phyloP scores from a whole-genome alignment of 2,113 vertebrate genomes.

The Alexandromys fortis region DNA sequence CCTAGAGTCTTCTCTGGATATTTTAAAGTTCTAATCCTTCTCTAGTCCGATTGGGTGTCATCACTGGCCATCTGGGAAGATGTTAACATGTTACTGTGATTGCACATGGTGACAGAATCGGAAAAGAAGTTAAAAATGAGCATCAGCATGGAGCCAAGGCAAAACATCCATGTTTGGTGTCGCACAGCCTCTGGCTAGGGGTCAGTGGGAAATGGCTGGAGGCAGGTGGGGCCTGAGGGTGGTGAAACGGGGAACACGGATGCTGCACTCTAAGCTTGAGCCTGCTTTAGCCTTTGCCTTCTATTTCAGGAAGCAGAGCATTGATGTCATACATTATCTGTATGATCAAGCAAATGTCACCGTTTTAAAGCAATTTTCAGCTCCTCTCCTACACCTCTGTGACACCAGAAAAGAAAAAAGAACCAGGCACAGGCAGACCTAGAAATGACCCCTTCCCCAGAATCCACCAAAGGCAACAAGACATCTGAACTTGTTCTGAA shows the following conservation, averaged over 20 bases:
- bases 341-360: constrained; percentile 69
- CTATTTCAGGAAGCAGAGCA: constrained; percentile 57
- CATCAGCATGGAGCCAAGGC: constrained; percentile 65
- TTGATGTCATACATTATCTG: constrained; percentile 55
- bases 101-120: constrained; percentile 62
- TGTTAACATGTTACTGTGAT: background rate
- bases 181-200: constrained; percentile 66
- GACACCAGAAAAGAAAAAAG: background rate
- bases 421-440: background rate
- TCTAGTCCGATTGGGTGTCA: constrained; percentile 32
- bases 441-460: background rate
- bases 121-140: constrained; percentile 83
- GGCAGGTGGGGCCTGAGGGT: background rate
- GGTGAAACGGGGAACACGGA: background rate
- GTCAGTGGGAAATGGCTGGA: background rate
- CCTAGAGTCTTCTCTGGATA: background rate
- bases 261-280: constrained; percentile 1
- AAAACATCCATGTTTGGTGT: constrained; percentile 75
- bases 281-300: constrained; percentile 32
- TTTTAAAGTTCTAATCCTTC: constrained; percentile 63
- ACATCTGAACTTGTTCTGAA: background rate
- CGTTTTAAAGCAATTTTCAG: constrained; percentile 52
- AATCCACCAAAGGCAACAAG: background rate
- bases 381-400: background rate
- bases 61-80: constrained; percentile 45